phyloP scores from a whole-genome alignment of 2,113 vertebrate species.

The Tiliqua scincoides region DNA sequence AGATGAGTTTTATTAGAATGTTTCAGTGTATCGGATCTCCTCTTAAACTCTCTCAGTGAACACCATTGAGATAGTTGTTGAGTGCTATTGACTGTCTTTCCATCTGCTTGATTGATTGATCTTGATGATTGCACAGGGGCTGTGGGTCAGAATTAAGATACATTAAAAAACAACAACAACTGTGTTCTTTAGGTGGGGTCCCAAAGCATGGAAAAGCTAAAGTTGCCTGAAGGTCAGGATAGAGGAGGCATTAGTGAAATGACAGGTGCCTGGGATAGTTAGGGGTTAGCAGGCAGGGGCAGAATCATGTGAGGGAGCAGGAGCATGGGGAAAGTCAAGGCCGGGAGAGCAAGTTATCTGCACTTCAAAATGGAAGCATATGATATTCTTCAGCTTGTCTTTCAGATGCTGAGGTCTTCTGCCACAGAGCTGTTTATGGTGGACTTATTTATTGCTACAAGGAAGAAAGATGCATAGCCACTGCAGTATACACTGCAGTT shows the following conservation, averaged over 20 bases:
- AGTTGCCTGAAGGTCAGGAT: not conserved
- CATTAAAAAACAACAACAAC: conserved; percentile 33
- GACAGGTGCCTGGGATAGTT: not conserved
- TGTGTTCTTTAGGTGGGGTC: not conserved
- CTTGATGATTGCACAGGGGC: conserved; percentile 5
- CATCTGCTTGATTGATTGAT: conserved; percentile 24
- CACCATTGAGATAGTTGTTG: conserved; percentile 31
- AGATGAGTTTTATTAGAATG: conserved; percentile 47
- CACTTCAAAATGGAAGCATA: not conserved
- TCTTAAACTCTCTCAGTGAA: conserved; percentile 48
- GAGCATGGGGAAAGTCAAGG: not conserved
- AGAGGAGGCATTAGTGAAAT: not conserved
- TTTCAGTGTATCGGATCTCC: conserved; percentile 57
- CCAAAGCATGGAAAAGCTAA: conserved; percentile 22
- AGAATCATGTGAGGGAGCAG: not conserved
- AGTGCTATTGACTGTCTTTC: conserved; percentile 31
- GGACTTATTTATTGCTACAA: not conserved
- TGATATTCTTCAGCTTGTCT: not conserved
- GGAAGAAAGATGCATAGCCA: not conserved
- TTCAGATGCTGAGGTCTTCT: not conserved
- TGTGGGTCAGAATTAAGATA: not conserved
- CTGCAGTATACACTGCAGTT: not conserved
- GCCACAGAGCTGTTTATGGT: not conserved
- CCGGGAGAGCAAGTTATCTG: not conserved
- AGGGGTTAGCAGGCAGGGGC: not conserved